These are phyloP conservation scores for Phoenoteleia sp. DNA, from an alignment of 2,888 invertebrate species.

Conservation along the genomic window DNA sequence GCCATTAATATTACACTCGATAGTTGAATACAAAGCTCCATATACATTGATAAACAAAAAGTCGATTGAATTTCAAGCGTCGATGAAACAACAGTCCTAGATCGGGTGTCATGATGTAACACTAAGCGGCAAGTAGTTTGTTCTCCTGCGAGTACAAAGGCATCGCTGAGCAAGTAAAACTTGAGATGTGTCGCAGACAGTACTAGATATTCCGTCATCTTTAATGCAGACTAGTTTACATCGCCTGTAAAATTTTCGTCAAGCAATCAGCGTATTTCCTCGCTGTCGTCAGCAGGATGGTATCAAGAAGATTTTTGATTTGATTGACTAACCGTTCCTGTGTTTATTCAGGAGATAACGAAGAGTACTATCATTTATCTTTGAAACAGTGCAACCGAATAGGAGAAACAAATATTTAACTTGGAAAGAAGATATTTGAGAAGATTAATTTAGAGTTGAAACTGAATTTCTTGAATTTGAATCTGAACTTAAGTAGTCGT, in stretches of 20 bases:
- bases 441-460: too few species aligned
- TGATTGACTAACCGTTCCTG: conserved; percentile 19
- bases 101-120: conserved; percentile 62
- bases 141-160: conserved; percentile 61
- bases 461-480: too few species aligned
- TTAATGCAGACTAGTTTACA: conserved; percentile 50
- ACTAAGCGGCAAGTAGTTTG: conserved; percentile 62
- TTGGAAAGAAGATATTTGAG: too few species aligned
- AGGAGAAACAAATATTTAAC: too few species aligned
- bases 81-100: conserved; percentile 52
- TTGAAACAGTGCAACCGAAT: not conserved
- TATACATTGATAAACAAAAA: conserved; percentile 48
- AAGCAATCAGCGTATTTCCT: conserved; percentile 15
- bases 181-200: conserved; percentile 54
- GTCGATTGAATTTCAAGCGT: conserved; percentile 62
- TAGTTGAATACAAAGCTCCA: not conserved
- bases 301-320: conserved; percentile 41
- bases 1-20: conserved; percentile 36
- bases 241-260: not conserved
- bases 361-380: not conserved
- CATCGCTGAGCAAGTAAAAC: conserved; percentile 64
- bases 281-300: conserved; percentile 53
- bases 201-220: conserved; percentile 33
- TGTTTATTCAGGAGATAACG: not conserved
- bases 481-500: too few species aligned